Conservation (phyloP, 2,888 invertebrate species). For the Patella pellucida region DNA sequence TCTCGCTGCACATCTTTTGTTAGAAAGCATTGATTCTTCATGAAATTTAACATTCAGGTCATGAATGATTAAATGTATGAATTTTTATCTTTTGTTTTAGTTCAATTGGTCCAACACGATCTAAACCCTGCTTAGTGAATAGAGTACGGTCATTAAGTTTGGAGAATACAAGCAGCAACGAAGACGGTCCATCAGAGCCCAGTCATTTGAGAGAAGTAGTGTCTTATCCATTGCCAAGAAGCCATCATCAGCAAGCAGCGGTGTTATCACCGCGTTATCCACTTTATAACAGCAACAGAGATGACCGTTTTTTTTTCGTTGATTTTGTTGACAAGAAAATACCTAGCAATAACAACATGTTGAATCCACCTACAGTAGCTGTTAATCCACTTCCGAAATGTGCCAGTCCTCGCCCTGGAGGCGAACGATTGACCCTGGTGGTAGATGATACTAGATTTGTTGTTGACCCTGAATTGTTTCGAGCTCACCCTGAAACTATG, state of each 20-base stretch:
- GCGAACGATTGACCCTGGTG: slow-evolving; percentile 76
- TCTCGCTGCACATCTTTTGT: too few relatives aligned
- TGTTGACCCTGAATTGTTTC: slow-evolving; percentile 91
- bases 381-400: background rate
- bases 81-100: slow-evolving; percentile 38
- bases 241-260: slow-evolving; percentile 1
- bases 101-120: slow-evolving; percentile 56
- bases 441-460: slow-evolving; percentile 96
- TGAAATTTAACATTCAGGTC: too few relatives aligned
- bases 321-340: background rate
- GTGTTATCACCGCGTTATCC: background rate
- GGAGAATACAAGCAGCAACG: slow-evolving; percentile 60
- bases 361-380: background rate
- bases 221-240: slow-evolving; percentile 15
- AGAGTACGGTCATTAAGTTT: slow-evolving; percentile 58
- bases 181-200: slow-evolving; percentile 46
- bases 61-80: too few relatives aligned
- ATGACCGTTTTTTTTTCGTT: background rate
- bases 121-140: slow-evolving; percentile 64
- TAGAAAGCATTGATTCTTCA: too few relatives aligned
- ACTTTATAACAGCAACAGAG: background rate
- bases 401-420: slow-evolving; percentile 13
- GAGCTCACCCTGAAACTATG: slow-evolving; percentile 98
- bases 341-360: background rate
- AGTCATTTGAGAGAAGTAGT: background rate